A percentile compares a stretch with the other conserved stretches of the same genome.
Conservation (phyloP, 2,113 vertebrate genomes). For the Hipposideros armiger region DNA sequence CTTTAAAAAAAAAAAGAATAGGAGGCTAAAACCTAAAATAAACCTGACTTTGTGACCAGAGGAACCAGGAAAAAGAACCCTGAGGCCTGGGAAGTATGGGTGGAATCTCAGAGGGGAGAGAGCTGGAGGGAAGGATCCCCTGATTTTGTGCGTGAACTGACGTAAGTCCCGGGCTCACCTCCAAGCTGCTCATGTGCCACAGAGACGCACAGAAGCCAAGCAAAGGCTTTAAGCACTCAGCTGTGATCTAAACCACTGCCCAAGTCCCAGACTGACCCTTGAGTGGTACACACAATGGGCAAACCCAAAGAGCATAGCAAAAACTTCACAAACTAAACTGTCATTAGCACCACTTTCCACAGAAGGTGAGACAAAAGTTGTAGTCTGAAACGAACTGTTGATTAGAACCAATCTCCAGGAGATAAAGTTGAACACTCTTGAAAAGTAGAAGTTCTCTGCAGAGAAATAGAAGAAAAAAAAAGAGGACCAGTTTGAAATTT, state of each 20-base stretch:
- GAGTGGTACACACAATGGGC: neutral
- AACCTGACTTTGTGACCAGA: neutral
- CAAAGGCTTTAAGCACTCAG: neutral
- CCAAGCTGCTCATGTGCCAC: neutral
- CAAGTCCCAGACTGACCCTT: neutral
- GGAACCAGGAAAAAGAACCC: neutral
- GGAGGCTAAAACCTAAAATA: neutral
- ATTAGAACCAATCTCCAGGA: neutral
- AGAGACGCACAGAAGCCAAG: neutral
- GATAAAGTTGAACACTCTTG: neutral
- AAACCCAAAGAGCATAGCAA: neutral
- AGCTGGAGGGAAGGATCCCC: neutral
- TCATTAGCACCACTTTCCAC: neutral
- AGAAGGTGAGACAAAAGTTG: neutral
- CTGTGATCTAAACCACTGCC: neutral
- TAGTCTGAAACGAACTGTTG: neutral
- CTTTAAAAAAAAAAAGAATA: neutral
- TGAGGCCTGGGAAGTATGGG: neutral
- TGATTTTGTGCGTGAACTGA: neutral
- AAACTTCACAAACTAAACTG: neutral
- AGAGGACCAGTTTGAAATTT: neutral
- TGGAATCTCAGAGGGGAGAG: neutral
- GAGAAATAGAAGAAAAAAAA: neutral
- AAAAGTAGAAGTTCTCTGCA: neutral
- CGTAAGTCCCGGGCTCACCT: neutral